Evolutionary conservation across 2,888 invertebrate genomes (phyloP).

Genomic region (Pyrrhia umbra): DNA sequence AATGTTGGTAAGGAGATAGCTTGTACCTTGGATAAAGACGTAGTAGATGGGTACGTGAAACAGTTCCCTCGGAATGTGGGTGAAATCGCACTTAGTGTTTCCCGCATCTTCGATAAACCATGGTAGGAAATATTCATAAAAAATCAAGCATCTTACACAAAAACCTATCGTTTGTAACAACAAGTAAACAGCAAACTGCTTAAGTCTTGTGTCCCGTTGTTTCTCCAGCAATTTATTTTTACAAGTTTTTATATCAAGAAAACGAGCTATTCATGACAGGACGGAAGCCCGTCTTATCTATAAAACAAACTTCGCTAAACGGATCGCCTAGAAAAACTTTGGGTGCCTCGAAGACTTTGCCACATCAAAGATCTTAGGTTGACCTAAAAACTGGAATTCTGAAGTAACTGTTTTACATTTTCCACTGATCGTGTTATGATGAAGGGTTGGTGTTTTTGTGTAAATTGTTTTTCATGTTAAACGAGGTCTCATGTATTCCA

Average conservation of each 20-base stretch:
- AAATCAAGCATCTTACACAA: slow-evolving; percentile 17
- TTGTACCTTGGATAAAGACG: no score
- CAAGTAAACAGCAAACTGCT: slow-evolving; percentile 31
- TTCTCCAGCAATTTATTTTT: slow-evolving; percentile 47
- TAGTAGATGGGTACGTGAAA: no score
- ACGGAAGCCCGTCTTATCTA: slow-evolving; percentile 50
- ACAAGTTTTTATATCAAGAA: slow-evolving; percentile 54
- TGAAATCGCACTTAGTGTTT: no score
- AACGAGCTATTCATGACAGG: slow-evolving; percentile 56
- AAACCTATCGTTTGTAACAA: slow-evolving; percentile 25
- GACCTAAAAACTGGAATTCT: slow-evolving; percentile 30
- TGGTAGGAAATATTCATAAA: no score
- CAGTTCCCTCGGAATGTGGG: no score
- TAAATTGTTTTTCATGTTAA: neutral
- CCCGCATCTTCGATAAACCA: no score
- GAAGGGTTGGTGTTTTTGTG: neutral
- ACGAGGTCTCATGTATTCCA: no score
- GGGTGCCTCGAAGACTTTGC: slow-evolving; percentile 34
- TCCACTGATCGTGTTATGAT: slow-evolving; percentile 11
- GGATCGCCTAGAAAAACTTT: slow-evolving; percentile 54
- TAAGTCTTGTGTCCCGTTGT: slow-evolving; percentile 42
- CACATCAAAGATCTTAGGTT: slow-evolving; percentile 46
- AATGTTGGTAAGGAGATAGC: no score
- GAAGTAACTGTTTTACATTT: slow-evolving; percentile 32
- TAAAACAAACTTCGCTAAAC: slow-evolving; percentile 55